Percentiles rank a stretch among this genome's conserved stretches.
These are phyloP conservation scores for Bombus huntii DNA, from an alignment of 1,140 invertebrate genomes.

Conservation along the genomic window DNA sequence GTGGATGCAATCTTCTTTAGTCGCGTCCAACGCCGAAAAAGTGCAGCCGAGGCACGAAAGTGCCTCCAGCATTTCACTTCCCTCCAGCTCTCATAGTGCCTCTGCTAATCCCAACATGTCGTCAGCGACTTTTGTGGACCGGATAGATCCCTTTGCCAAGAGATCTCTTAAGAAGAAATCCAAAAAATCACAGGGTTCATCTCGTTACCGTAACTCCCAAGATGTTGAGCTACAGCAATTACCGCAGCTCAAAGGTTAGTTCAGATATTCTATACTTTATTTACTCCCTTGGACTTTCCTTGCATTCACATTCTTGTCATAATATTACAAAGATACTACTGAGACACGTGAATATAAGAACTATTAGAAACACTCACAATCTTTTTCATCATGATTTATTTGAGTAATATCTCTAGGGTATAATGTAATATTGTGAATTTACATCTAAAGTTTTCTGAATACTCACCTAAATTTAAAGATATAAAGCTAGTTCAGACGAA, in stretches of 20 bases:
- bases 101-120: constrained; percentile 84
- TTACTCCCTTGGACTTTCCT: neutral
- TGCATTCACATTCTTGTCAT: neutral
- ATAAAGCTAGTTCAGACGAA: neutral
- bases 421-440: neutral
- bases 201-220: constrained; percentile 93
- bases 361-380: neutral
- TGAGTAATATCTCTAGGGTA: neutral
- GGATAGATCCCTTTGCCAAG: constrained; percentile 97
- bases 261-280: neutral
- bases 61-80: constrained; percentile 46
- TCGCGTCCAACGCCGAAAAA: constrained; percentile 46
- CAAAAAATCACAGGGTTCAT: constrained; percentile 96
- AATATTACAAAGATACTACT: neutral
- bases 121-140: constrained; percentile 94
- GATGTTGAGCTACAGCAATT: constrained; percentile 94
- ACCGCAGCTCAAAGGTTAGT: constrained; percentile 93
- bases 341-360: neutral
- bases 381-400: too few relatives aligned
- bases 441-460: neutral
- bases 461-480: too few relatives aligned
- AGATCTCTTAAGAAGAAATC: constrained; percentile 96
- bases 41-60: constrained; percentile 62
- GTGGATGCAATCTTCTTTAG: constrained; percentile 57
- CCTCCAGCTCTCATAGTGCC: constrained; percentile 68